Base-by-base conservation (phyloP, 2,113 vertebrate species). In the Albula glossodonta region DNA sequence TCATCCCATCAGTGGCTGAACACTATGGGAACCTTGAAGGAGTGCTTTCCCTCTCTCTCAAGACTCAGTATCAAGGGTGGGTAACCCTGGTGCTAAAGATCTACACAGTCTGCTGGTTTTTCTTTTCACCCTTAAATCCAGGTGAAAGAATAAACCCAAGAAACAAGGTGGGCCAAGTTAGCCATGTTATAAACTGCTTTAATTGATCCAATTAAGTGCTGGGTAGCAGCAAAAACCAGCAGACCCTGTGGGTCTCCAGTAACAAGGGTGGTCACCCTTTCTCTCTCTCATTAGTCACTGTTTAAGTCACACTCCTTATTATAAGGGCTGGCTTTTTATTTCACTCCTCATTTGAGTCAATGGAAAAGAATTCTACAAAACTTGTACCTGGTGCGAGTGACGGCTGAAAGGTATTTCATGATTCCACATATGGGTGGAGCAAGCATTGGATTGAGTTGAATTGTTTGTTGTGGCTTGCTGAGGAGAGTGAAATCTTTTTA, bases 81-180 rank as follows among this genome's bases (percentile, higher is more conserved):
- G 11, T 13, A 12, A 60, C 56, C 60, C 57, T 19, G 2, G 60
- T 66, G 15, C 60, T 22, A 19, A 19, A 66, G 60, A 66, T 15
- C 60, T 19, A 22, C 0, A 15, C 0, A 19, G 60, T 19, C 60
- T 66, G 60, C 60, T 7, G 60, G 60, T 19, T 66, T 66, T 66
- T 19, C 2, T 66, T 22, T 22, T 66, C 60, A 9, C 60, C 60
- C 60, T 5, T 3, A 66, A 19, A 66, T 22, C 60, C 19, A 22
- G 4, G 15, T 15, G 3, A 15, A 15, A 7, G 51, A 51, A 81
- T 70, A 87, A 51, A 89, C 52, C 1, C 9, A 84, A 86, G 80
- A 86, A 79, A 87, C 52, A 31, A 56, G 60, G 60, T 22, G 60
- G 22, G 60, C 15, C 8, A 19, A 19, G 3, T 66, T 22, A 66